Conservation (phyloP, 2,888 invertebrate genomes). For the Campoplex capitator region DNA sequence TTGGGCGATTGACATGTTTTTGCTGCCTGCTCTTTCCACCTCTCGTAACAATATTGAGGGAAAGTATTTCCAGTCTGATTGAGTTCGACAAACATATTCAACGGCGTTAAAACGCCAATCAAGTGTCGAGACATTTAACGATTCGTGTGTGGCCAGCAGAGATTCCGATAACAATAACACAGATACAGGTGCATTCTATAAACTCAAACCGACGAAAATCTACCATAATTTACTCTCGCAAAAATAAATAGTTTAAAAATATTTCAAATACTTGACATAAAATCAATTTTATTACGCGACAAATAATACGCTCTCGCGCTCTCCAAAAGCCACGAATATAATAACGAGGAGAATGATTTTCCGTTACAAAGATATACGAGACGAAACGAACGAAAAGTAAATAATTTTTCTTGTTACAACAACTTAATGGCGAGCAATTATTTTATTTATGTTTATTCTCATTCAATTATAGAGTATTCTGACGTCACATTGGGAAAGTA, state of each 20-base stretch:
- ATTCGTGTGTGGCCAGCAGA: background rate
- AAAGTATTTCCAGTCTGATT: conserved; percentile 30
- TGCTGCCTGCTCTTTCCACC: background rate
- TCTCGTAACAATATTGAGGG: conserved; percentile 35
- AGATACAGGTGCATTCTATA: background rate
- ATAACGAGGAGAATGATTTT: background rate
- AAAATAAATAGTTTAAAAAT: background rate
- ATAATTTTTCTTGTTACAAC: background rate
- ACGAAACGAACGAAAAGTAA: background rate
- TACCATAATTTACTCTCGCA: background rate
- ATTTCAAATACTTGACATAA: background rate
- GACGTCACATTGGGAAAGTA: conserved; percentile 24
- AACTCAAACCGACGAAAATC: background rate
- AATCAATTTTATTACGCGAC: background rate
- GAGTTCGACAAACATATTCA: conserved; percentile 4
- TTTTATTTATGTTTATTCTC: background rate
- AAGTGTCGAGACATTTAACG: conserved; percentile 8
- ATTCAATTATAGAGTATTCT: background rate
- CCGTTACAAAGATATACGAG: background rate
- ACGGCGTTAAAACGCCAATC: conserved; percentile 9
- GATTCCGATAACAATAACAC: background rate
- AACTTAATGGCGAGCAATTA: background rate
- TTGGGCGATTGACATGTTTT: background rate
- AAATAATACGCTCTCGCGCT: background rate
- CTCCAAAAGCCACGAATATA: background rate